Base-by-base conservation (phyloP, 2,113 vertebrate genomes). In the Chionomys nivalis region DNA sequence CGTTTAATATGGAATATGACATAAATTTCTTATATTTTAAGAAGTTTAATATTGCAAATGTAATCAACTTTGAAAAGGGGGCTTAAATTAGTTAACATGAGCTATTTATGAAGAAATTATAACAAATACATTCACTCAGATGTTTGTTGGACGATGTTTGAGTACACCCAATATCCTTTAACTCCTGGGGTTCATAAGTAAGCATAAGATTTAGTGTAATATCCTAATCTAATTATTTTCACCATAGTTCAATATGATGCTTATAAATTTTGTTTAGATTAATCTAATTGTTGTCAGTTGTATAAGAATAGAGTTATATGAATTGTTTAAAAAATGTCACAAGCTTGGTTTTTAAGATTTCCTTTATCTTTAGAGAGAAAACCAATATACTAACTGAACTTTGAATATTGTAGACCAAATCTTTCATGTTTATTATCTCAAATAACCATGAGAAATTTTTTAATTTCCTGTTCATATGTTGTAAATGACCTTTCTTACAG, bases 201-300 rank as follows among this genome's bases (percentile, higher is more conserved):
- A 68, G 63, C 93, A 47, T 17, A 94, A 96, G 90, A 94, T 91
- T 86, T 79, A 70, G 10, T 47, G 76, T 96, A 93, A 95, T 90
- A 95, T 93, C 10, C 63, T 96, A 82, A 85, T 3, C 58, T 96
- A 87, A 23, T 89, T 88, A 97, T 97, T 97, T 96, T 97, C 90
- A 91, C 13, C 76, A 63, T 93, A 92, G 52, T 85, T 95, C 90
- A 97, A 5, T 97, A 90, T 31, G 66, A 21, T 94, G 95, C 86
- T 96, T 93, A 96, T 91, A 96, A 95, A 89, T 97, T 94, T 90
- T 92, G 61, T 79, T 89, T 90, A 44, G 7, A 47, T 89, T 85
- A 26, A 44, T 88, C 28, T 31, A 86, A 88, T 3, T 55, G 28
- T 70, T 79, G 49, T 26, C 9, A 91, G 55, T 73, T 79, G 72